These are phyloP conservation scores for Styela clava DNA, from an alignment of 23 tunicate species.

Conservation along the genomic window DNA sequence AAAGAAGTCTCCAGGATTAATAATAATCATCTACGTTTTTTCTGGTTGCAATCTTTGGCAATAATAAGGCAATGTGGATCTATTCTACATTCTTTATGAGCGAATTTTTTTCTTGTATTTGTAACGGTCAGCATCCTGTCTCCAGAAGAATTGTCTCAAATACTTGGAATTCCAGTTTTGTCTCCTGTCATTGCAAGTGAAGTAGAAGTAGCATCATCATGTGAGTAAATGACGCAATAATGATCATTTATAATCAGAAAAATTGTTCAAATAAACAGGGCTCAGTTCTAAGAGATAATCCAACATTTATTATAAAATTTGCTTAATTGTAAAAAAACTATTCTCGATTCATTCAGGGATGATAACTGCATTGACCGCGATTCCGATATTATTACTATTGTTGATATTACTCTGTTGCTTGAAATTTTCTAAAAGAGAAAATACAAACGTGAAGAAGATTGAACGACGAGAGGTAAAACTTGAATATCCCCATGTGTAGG, in stretches of 20 bases:
- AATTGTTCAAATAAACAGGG: not conserved
- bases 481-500: too few species aligned
- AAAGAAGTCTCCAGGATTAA: too few species aligned
- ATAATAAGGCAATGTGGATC: too few species aligned
- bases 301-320: too few species aligned
- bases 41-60: too few species aligned
- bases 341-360: slow-evolving; percentile 27
- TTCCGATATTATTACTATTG: not conserved
- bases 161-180: slow-evolving; percentile 19
- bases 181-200: slow-evolving; percentile 21
- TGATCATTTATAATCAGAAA: not conserved
- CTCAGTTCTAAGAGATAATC: too few species aligned
- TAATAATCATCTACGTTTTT: too few species aligned
- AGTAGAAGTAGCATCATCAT: not conserved
- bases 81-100: too few species aligned
- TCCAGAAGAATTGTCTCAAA: slow-evolving; percentile 18
- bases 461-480: not conserved
- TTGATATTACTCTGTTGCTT: not conserved
- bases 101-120: too few species aligned
- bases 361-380: slow-evolving; percentile 10
- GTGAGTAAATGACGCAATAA: not conserved
- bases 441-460: not conserved
- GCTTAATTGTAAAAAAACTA: too few species aligned
- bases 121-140: slow-evolving; percentile 1
- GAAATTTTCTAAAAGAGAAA: not conserved